These are phyloP conservation scores for Lithophane leautieri DNA, from an alignment of 2,888 invertebrate genomes.

Conservation along the genomic window DNA sequence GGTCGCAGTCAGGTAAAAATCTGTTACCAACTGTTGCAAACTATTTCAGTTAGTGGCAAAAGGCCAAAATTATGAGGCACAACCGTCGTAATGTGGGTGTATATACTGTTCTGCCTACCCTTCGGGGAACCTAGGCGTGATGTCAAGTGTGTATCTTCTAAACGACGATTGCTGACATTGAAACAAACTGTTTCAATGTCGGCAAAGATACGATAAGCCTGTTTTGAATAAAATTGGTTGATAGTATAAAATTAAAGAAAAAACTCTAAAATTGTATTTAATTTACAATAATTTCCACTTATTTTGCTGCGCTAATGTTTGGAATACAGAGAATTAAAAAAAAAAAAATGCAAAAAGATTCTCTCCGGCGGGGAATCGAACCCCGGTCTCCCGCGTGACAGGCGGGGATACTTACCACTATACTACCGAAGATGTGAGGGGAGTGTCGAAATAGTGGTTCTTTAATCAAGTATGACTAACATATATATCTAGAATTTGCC, in stretches of 20 bases:
- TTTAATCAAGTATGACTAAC: conserved; percentile 18
- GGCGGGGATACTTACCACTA: conserved; percentile 91
- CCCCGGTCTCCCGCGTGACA: conserved; percentile 91
- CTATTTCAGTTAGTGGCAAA: too few relatives aligned
- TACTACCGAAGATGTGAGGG: conserved; percentile 86
- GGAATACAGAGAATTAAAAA: not conserved
- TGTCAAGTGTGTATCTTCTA: not conserved
- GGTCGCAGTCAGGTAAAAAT: too few relatives aligned
- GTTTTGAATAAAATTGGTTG: not conserved
- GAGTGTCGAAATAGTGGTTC: not conserved
- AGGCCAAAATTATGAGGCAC: too few relatives aligned
- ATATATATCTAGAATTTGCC: not conserved
- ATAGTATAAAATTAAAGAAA: not conserved
- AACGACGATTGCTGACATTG: not conserved
- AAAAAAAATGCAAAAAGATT: conserved; percentile 66
- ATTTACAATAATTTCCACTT: not conserved
- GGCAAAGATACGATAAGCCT: not conserved
- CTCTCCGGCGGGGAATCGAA: conserved; percentile 91
- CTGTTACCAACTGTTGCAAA: too few relatives aligned
- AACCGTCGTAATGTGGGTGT: too few relatives aligned
- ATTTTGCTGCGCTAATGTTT: rapidly evolving
- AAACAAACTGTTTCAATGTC: not conserved
- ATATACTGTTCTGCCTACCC: not conserved
- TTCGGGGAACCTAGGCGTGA: not conserved
- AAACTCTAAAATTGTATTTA: not conserved